Conservation (phyloP, 2,797 vertebrate genomes). For the Aldrovandia affinis region DNA sequence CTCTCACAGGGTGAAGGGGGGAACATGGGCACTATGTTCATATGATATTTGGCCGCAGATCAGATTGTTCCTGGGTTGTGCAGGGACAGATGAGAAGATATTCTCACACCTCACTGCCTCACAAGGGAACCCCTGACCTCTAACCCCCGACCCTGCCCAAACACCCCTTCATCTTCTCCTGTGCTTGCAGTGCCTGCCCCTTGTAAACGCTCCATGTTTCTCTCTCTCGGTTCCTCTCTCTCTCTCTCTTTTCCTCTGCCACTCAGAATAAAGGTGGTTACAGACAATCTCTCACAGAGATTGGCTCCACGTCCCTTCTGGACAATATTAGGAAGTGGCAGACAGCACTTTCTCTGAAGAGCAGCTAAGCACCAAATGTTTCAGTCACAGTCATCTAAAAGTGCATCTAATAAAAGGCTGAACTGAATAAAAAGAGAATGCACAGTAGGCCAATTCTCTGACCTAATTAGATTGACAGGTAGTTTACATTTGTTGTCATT, state of each 20-base stretch:
- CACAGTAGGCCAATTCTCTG: neutral
- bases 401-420: neutral
- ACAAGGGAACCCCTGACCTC: neutral
- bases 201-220: neutral
- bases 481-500: neutral
- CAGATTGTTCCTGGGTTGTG: neutral
- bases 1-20: neutral
- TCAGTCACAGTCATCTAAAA: neutral
- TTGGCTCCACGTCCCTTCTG: neutral
- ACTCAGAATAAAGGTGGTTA: too few relatives aligned
- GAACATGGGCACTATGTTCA: neutral
- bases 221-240: neutral
- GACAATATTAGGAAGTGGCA: neutral
- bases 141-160: neutral
- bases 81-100: neutral
- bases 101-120: neutral
- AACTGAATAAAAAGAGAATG: neutral
- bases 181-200: neutral
- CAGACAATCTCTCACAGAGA: neutral
- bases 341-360: neutral
- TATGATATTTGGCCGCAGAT: neutral
- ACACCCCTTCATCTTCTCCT: neutral
- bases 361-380: neutral
- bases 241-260: neutral
- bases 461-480: too few relatives aligned